Evolutionary conservation across 2,888 invertebrate species (phyloP).

Genomic region (Neoitamus cyanurus): DNA sequence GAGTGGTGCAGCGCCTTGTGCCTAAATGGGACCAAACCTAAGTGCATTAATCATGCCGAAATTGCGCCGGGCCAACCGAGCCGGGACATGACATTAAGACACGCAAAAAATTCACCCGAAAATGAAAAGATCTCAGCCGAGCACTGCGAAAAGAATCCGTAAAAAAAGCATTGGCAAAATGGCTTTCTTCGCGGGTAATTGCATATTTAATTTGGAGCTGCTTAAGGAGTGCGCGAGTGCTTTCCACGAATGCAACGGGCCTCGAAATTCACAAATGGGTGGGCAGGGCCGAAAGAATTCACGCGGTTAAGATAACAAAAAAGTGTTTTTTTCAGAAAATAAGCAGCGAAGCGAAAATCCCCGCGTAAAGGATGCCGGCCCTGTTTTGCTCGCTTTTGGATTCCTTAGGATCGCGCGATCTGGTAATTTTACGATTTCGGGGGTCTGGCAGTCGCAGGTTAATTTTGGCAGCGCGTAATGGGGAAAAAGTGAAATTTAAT

Average conservation of each 20-base stretch:
- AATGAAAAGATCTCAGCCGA: slow-evolving; percentile 18
- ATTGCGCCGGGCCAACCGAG: not conserved
- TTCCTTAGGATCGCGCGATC: not conserved
- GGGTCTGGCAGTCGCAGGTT: not conserved
- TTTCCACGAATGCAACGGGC: slow-evolving; percentile 21
- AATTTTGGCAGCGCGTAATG: not conserved
- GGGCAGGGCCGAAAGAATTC: slow-evolving; percentile 13
- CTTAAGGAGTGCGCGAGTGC: slow-evolving; percentile 2
- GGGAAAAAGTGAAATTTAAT: slow-evolving; percentile 44
- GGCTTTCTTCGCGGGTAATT: slow-evolving; percentile 47
- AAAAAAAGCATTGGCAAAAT: slow-evolving; percentile 10
- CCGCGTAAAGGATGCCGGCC: slow-evolving; percentile 3
- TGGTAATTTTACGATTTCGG: not conserved
- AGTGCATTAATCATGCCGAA: slow-evolving; percentile 40
- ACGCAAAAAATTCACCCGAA: not conserved
- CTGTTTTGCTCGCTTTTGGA: slow-evolving; percentile 15
- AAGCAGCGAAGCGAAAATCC: not conserved
- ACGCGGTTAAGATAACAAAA: not conserved
- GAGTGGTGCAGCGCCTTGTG: not conserved
- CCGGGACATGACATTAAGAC: slow-evolving; percentile 10
- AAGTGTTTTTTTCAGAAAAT: not conserved
- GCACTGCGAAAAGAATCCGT: not conserved
- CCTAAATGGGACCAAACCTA: slow-evolving; percentile 34
- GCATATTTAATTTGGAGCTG: slow-evolving; percentile 45
- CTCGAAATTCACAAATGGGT: slow-evolving; percentile 14